phyloP scores from a whole-genome alignment of 2,888 invertebrate genomes.

The Chrysolina oricalcia region DNA sequence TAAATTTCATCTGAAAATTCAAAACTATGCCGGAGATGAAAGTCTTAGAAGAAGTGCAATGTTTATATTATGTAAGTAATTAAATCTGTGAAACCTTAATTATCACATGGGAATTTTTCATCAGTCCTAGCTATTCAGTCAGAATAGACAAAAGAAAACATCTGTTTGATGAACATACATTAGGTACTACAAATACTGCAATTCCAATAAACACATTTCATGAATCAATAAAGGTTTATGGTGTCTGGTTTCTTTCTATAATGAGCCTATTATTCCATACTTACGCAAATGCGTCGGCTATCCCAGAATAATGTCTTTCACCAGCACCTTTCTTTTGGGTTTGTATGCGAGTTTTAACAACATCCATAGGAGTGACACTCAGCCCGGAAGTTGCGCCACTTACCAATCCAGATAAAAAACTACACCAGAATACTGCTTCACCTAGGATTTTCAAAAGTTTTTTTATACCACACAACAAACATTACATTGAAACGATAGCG shows the following conservation, averaged over 20 bases:
- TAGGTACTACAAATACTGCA: no score
- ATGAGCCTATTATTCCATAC: constrained; percentile 63
- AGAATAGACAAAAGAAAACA: no score
- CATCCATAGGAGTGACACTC: constrained; percentile 95
- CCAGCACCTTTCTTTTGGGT: constrained; percentile 89
- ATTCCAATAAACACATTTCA: neutral
- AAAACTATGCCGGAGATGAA: no score
- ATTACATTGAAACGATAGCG: no score
- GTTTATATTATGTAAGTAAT: no score
- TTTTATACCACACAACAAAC: no score
- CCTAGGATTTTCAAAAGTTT: constrained; percentile 60
- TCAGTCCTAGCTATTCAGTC: no score
- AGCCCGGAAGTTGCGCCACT: constrained; percentile 92
- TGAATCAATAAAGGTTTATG: neutral
- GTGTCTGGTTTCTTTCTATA: neutral
- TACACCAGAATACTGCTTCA: constrained; percentile 91
- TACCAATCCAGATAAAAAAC: constrained; percentile 90
- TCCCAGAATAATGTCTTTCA: constrained; percentile 88
- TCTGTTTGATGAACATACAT: no score
- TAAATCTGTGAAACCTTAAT: no score
- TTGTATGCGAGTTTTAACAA: constrained; percentile 97
- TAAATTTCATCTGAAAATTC: no score
- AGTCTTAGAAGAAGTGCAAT: no score
- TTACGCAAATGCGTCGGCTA: constrained; percentile 91
- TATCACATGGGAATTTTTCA: no score